phyloP scores from a whole-genome alignment of 2,888 invertebrate genomes.

The Erannis defoliaria region DNA sequence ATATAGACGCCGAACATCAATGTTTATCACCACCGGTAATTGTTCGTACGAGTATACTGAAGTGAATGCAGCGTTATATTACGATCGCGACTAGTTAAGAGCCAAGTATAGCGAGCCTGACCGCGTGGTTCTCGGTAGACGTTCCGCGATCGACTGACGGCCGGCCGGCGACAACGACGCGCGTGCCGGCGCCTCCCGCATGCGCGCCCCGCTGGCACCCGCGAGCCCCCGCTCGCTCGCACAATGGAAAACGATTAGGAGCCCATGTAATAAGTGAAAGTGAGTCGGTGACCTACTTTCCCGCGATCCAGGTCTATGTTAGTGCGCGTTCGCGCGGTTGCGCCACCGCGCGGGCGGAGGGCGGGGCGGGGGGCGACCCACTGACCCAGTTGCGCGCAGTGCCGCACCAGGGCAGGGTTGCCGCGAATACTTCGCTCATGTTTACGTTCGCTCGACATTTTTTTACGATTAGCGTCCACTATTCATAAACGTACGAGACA shows the following conservation, averaged over 20 bases:
- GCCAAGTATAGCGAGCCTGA: constrained; percentile 65
- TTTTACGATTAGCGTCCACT: constrained; percentile 56
- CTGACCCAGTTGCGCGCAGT: constrained; percentile 93
- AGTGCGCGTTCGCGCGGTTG: constrained; percentile 87
- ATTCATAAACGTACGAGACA: constrained; percentile 48
- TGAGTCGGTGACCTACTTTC: constrained; percentile 96
- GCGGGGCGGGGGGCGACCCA: constrained; percentile 89
- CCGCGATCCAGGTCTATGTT: constrained; percentile 97
- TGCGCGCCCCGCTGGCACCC: constrained; percentile 82
- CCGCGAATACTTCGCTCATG: constrained; percentile 78
- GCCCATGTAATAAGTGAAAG: constrained; percentile 96
- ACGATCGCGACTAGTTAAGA: constrained; percentile 71
- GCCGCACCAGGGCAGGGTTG: constrained; percentile 88
- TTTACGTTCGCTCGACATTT: constrained; percentile 78
- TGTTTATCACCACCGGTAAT: constrained; percentile 54
- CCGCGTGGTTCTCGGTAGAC: constrained; percentile 74
- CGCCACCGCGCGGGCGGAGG: constrained; percentile 86
- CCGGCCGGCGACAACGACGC: constrained; percentile 82
- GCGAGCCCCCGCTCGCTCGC: constrained; percentile 86
- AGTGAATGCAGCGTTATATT: constrained; percentile 73
- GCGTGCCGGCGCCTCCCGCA: constrained; percentile 85
- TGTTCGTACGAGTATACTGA: constrained; percentile 64
- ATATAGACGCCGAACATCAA: constrained; percentile 57
- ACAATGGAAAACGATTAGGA: constrained; percentile 91
- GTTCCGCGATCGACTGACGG: constrained; percentile 84